Conservation (phyloP, 2,888 invertebrate genomes). For the Hipparchia semele region DNA sequence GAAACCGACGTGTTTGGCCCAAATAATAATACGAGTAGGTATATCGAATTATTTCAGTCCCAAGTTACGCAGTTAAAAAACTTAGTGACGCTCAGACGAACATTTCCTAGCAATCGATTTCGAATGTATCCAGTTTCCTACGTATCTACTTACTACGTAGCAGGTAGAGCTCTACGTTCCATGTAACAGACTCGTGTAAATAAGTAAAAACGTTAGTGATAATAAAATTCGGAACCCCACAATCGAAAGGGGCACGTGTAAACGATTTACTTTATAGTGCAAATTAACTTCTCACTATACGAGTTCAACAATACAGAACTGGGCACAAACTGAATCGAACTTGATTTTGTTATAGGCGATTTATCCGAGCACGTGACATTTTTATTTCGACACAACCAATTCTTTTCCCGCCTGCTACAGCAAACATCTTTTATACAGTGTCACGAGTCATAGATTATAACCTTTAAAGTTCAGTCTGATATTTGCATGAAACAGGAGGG, state of each 20-base stretch:
- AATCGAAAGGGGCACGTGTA: constrained; percentile 70
- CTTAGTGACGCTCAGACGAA: not conserved
- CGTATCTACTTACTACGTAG: not conserved
- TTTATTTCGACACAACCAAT: constrained; percentile 25
- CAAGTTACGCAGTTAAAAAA: not conserved
- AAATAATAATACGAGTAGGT: not conserved
- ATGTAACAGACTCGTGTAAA: constrained; percentile 47
- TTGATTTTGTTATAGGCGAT: constrained; percentile 23
- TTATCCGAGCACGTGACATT: constrained; percentile 38
- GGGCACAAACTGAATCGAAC: constrained; percentile 31
- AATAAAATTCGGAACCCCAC: constrained; percentile 64
- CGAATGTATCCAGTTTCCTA: not conserved
- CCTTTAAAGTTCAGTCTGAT: constrained; percentile 79
- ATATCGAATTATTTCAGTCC: not conserved
- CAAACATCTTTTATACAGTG: constrained; percentile 28
- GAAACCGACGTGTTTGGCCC: too few relatives aligned
- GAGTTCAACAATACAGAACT: constrained; percentile 38
- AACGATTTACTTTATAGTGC: constrained; percentile 68
- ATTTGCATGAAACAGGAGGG: constrained; percentile 58
- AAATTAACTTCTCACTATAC: constrained; percentile 50
- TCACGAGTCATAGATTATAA: constrained; percentile 60
- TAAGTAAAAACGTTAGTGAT: constrained; percentile 61
- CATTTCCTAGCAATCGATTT: constrained; percentile 3
- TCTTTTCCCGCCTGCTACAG: constrained; percentile 25
- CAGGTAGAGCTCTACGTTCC: not conserved